These are phyloP conservation scores for Mellilla xanthometata DNA, from an alignment of 2,888 invertebrate genomes.

Conservation along the genomic window DNA sequence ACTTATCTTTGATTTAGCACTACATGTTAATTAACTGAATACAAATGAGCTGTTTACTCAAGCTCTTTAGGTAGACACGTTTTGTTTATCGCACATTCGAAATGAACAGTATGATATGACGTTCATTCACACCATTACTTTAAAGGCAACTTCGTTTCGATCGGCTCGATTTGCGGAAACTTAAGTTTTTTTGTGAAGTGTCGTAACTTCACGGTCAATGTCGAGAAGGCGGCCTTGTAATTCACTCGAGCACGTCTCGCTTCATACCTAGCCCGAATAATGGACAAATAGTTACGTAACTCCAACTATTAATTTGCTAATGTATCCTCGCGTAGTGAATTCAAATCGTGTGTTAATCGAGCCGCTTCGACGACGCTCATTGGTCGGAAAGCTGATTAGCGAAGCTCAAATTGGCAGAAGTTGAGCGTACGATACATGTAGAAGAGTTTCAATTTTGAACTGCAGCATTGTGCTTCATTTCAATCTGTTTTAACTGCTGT, in stretches of 20 bases:
- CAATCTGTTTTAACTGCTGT: too few relatives aligned
- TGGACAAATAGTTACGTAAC: slow-evolving; percentile 65
- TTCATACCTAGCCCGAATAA: slow-evolving; percentile 55
- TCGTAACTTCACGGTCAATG: slow-evolving; percentile 78
- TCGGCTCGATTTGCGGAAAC: slow-evolving; percentile 75
- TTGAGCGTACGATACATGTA: slow-evolving; percentile 21
- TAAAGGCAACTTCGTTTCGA: slow-evolving; percentile 46
- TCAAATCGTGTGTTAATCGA: slow-evolving; percentile 47
- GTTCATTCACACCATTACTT: slow-evolving; percentile 38
- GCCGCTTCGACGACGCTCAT: slow-evolving; percentile 35
- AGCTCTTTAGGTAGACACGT: not conserved
- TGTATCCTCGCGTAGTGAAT: slow-evolving; percentile 49
- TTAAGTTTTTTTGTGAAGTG: slow-evolving; percentile 60
- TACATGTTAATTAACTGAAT: not conserved
- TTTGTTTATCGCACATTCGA: slow-evolving; percentile 17
- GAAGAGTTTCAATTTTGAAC: too few relatives aligned
- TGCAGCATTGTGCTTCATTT: too few relatives aligned
- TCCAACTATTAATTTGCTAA: slow-evolving; percentile 62
- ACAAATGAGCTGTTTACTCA: not conserved
- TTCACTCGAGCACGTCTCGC: slow-evolving; percentile 64
- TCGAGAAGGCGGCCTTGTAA: slow-evolving; percentile 73
- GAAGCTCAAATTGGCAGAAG: slow-evolving; percentile 32
- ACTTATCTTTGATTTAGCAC: too few relatives aligned
- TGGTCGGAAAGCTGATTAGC: slow-evolving; percentile 38
- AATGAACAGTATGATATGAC: slow-evolving; percentile 32